Conservation (phyloP, 2,113 vertebrate genomes). For the Syngnathus scovelli region DNA sequence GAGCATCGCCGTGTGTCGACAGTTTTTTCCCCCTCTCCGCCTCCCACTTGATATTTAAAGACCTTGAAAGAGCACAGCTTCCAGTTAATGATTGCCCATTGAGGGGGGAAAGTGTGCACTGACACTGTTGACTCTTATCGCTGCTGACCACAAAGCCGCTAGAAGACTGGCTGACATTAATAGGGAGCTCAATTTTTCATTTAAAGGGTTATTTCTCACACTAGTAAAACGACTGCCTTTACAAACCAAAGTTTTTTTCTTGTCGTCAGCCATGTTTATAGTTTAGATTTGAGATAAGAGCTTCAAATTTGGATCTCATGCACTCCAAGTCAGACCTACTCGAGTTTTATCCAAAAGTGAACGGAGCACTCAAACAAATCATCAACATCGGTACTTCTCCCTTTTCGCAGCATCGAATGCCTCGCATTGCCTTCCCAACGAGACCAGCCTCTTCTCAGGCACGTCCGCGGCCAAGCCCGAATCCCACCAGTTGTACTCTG, state of each 20-base stretch:
- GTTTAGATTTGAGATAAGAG: not conserved
- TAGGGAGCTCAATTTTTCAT: slow-evolving; percentile 45
- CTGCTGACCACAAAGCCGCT: slow-evolving; percentile 61
- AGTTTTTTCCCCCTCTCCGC: not conserved
- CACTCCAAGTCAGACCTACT: not conserved
- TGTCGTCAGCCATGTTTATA: not conserved
- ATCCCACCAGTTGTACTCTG: slow-evolving; percentile 74
- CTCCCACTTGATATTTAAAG: slow-evolving; percentile 57
- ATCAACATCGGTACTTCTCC: slow-evolving; percentile 38
- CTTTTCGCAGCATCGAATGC: slow-evolving; percentile 31
- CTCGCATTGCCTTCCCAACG: slow-evolving; percentile 55
- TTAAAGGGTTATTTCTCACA: slow-evolving; percentile 57
- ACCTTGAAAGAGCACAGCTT: slow-evolving; percentile 57
- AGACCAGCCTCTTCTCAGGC: slow-evolving; percentile 56
- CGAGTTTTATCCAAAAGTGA: not conserved
- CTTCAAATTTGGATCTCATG: not conserved
- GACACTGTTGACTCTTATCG: slow-evolving; percentile 70
- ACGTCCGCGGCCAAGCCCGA: slow-evolving; percentile 48
- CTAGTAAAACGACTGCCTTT: not conserved
- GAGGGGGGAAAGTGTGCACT: slow-evolving; percentile 60
- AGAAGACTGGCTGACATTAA: slow-evolving; percentile 62
- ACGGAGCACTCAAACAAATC: not conserved
- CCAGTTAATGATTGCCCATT: slow-evolving; percentile 71
- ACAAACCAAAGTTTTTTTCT: not conserved
- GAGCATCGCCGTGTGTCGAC: slow-evolving; percentile 23